A percentile compares a stretch with the other conserved stretches of the same genome.
These are phyloP conservation scores for Drosophila pallidifrons DNA, from an alignment of 1,140 invertebrate genomes.

Conservation along the genomic window DNA sequence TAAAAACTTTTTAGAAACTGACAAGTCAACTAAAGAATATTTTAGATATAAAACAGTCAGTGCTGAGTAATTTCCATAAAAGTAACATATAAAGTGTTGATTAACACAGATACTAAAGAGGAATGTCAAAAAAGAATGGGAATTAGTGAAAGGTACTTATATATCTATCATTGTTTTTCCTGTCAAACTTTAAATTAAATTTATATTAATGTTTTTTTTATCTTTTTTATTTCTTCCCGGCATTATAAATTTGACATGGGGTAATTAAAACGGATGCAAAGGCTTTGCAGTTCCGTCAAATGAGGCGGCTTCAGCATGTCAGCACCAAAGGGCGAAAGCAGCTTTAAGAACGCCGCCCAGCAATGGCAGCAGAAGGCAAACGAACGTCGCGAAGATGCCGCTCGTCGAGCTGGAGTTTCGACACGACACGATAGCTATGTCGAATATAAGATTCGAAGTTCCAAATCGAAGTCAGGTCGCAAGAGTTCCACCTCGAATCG, in stretches of 20 bases:
- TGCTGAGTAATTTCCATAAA: not conserved
- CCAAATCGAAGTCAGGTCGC: not conserved
- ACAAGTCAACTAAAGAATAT: not conserved
- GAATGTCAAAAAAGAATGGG: not conserved
- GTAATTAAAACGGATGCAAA: no score
- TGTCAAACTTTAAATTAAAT: no score
- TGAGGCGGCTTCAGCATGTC: no score
- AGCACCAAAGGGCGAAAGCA: not conserved
- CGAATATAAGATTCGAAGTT: not conserved
- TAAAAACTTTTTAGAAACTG: not conserved
- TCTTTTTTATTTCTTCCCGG: no score
- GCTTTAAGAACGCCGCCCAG: not conserved
- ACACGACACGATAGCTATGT: not conserved
- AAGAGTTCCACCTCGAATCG: no score
- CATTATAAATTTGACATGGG: no score
- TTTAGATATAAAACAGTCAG: not conserved
- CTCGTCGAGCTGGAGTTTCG: conserved; percentile 8
- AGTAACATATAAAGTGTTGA: not conserved
- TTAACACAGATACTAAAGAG: not conserved
- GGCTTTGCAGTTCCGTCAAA: no score
- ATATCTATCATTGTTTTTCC: no score
- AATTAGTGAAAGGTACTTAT: not conserved
- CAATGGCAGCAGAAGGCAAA: conserved; percentile 16
- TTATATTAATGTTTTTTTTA: no score
- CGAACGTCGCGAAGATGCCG: conserved; percentile 1